Evolutionary conservation across 2,888 invertebrate species (phyloP).

Genomic region (Drosophila recens): DNA sequence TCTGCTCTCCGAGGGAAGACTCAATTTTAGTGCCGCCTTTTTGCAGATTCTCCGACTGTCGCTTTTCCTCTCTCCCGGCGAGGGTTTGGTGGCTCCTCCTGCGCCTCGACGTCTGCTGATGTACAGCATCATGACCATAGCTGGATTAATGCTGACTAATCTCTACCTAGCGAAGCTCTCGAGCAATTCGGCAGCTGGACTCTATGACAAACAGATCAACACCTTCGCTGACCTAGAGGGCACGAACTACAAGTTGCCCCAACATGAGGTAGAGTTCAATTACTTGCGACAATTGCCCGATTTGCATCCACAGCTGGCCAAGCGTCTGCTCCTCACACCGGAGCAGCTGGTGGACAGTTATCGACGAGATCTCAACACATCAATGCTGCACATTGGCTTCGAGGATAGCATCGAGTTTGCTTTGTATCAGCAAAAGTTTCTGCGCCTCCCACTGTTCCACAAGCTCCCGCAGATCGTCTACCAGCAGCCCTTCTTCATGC

Average conservation of each 20-base stretch:
- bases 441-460: slow-evolving; percentile 59
- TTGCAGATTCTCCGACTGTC: slow-evolving; percentile 42
- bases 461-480: slow-evolving; percentile 55
- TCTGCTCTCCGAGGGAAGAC: slow-evolving; percentile 26
- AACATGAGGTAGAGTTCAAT: slow-evolving; percentile 41
- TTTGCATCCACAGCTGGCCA: slow-evolving; percentile 52
- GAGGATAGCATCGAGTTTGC: slow-evolving; percentile 66
- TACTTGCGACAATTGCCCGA: slow-evolving; percentile 44
- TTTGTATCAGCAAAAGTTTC: slow-evolving; percentile 69
- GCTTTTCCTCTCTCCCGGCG: slow-evolving; percentile 44
- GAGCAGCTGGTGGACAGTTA: slow-evolving; percentile 38
- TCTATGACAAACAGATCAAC: slow-evolving; percentile 63
- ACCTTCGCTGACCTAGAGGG: slow-evolving; percentile 60
- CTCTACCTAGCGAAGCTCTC: slow-evolving; percentile 64
- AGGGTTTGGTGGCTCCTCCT: slow-evolving; percentile 14
- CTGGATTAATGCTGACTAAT: slow-evolving; percentile 67
- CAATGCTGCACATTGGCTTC: slow-evolving; percentile 53
- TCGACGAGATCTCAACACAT: slow-evolving; percentile 50
- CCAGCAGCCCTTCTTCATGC: slow-evolving; percentile 64
- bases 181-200: slow-evolving; percentile 62
- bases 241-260: slow-evolving; percentile 48
- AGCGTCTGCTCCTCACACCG: slow-evolving; percentile 45
- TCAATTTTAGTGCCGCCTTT: slow-evolving; percentile 43
- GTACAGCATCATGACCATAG: slow-evolving; percentile 47
- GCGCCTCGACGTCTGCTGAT: slow-evolving; percentile 36